phyloP scores from a whole-genome alignment of 2,888 invertebrate species.

The Cynaeus angustus region DNA sequence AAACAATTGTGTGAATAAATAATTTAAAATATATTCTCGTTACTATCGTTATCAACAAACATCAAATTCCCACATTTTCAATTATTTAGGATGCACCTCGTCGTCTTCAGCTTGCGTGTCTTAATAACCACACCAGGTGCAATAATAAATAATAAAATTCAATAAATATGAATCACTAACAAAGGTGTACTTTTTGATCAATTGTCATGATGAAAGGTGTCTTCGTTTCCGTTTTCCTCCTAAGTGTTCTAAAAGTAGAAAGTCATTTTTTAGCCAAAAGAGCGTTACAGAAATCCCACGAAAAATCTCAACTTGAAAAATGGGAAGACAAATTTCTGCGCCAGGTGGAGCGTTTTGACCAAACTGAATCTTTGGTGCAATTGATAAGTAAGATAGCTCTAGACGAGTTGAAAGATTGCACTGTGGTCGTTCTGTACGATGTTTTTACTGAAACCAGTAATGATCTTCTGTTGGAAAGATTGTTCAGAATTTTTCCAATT shows the following conservation, averaged over 20 bases:
- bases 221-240: not conserved
- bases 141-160: constrained; percentile 34
- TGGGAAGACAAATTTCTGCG: constrained; percentile 66
- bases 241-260: constrained; percentile 3
- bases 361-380: constrained; percentile 76
- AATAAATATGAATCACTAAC: constrained; percentile 34
- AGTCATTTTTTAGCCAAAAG: constrained; percentile 55
- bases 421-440: constrained; percentile 81
- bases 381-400: constrained; percentile 77
- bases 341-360: constrained; percentile 67
- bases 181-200: constrained; percentile 3
- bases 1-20: too few relatives aligned
- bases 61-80: too few relatives aligned
- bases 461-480: constrained; percentile 74
- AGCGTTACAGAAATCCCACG: constrained; percentile 68
- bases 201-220: constrained; percentile 15
- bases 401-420: constrained; percentile 78
- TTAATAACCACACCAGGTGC: constrained; percentile 19
- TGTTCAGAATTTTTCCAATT: constrained; percentile 75
- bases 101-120: constrained; percentile 12
- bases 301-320: constrained; percentile 67
- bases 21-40: too few relatives aligned
- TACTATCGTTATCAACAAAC: too few relatives aligned
- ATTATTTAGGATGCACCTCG: too few relatives aligned
- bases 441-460: constrained; percentile 74